Conservation (phyloP, 2,797 vertebrate species). For the Masticophis lateralis region DNA sequence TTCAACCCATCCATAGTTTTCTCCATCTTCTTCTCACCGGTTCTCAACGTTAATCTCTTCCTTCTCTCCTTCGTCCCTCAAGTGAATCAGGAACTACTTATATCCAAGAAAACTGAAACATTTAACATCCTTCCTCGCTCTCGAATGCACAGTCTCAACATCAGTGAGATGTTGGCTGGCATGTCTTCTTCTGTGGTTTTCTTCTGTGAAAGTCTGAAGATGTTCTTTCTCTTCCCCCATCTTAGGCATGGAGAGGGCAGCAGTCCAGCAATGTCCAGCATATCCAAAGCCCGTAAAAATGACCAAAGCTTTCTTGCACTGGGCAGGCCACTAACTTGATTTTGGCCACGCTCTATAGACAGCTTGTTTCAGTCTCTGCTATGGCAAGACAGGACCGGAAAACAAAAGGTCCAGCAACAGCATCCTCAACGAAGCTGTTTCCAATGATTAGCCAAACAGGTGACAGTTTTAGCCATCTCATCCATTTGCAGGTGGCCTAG, state of each 20-base stretch:
- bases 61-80: neutral
- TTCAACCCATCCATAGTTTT: neutral
- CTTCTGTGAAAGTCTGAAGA: neutral
- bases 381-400: neutral
- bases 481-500: neutral
- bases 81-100: neutral
- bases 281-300: neutral
- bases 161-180: neutral
- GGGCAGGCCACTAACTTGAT: neutral
- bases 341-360: neutral
- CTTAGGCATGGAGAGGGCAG: neutral
- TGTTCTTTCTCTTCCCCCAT: neutral
- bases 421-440: neutral
- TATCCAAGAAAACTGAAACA: neutral
- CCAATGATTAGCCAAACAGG: neutral
- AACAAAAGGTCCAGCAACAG: neutral
- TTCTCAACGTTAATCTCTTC: neutral
- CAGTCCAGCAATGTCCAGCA: neutral
- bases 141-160: neutral
- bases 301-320: neutral
- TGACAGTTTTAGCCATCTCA: neutral
- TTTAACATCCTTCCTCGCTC: neutral
- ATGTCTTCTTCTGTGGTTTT: neutral
- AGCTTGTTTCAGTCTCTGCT: neutral
- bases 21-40: rapidly evolving